Conservation (phyloP, 2,113 vertebrate genomes). For the Recurvirostra avosetta region DNA sequence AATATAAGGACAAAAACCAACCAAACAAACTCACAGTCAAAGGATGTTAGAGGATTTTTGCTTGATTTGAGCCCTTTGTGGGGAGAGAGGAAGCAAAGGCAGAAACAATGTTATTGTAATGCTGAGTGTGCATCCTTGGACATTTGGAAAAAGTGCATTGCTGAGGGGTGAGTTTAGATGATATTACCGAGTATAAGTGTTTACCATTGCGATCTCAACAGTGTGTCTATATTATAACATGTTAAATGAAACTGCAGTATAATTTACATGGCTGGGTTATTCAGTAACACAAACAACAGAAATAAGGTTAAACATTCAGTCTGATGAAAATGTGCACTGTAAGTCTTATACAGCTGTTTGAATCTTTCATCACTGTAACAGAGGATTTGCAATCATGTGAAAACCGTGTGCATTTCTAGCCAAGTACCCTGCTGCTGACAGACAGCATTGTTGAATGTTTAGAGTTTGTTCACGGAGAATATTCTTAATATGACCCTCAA, state of each 20-base stretch:
- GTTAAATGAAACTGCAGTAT: neutral
- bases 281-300: neutral
- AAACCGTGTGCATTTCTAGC: neutral
- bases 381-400: neutral
- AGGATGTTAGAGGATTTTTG: neutral
- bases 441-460: fast-evolving
- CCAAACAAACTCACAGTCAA: neutral
- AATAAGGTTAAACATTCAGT: neutral
- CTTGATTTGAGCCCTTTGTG: neutral
- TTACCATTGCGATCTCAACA: neutral
- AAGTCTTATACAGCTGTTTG: neutral
- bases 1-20: neutral
- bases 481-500: neutral
- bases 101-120: neutral
- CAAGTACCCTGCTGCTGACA: neutral
- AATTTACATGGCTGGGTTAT: neutral
- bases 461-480: neutral
- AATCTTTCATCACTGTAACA: neutral
- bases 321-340: neutral
- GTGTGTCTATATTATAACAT: neutral
- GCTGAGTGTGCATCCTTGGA: neutral
- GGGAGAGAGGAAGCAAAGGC: neutral
- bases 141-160: neutral
- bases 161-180: neutral
- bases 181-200: neutral